Base-by-base conservation (phyloP, 2,797 vertebrate species). In the Nannoperca australis region DNA sequence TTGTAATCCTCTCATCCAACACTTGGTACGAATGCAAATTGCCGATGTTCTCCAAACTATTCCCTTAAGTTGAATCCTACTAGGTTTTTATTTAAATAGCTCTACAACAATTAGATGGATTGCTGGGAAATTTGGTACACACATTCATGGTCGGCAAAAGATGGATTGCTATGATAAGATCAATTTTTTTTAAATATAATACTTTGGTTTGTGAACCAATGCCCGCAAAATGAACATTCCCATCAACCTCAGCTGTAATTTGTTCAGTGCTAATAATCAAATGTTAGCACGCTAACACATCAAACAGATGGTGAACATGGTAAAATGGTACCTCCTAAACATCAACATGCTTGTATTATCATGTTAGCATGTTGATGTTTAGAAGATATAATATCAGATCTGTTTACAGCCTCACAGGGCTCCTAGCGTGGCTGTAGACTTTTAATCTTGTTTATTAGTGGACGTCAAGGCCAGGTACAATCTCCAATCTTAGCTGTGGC, bases 401-500 rank as follows among this genome's bases (percentile, higher is more conserved):
- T 32, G 32, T 32, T 32, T 32, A 32, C 32, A 32, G 18, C 42
- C 22, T 36, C 20, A 44, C 4, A 17, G 42, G 49, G 59, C 20
- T 44, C 50, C 24, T n/a, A 14, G 15, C 42, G 30, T 22, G 36
- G 36, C 8, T 38, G 8, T 38, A 10, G 12, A 63, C 32, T 64
- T 9, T 4, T 20, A 18, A 32, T 27, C n/a, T 12, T 24, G 36
- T 60, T 47, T 60, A 64, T 67, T 54, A 50, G 44, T 63, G 7
- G 42, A 51, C 47, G 73, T 45, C 53, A 51, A 70, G 30, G 3
- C 53, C 47, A 70, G 44, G 53, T 34, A 24, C 20, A 50, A 36
- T 62, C 14, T 36, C 11, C 34, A 51, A 36, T 62, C 64, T 45
- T n/a, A 22, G 22, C 61, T 34, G n/a, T 13, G 30, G 47, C 60